Percentiles rank a stretch among this genome's conserved stretches.
Evolutionary conservation across 2,888 invertebrate genomes (phyloP).

Genomic region (Eupithecia subumbrata): DNA sequence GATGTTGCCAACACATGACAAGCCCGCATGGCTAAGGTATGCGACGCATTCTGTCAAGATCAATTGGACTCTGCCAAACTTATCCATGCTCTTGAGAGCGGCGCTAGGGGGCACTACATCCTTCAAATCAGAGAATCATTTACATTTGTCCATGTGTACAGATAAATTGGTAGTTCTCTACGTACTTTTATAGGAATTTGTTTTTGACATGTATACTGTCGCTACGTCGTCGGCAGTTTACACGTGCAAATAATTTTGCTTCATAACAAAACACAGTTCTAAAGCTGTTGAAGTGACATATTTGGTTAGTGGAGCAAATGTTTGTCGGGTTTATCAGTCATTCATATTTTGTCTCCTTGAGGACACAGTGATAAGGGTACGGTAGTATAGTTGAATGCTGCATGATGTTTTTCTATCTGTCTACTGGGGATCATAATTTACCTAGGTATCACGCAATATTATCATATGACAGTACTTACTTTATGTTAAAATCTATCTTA

Average conservation of each 20-base stretch:
- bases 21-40: constrained; percentile 61
- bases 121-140: not conserved
- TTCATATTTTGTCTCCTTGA: constrained; percentile 35
- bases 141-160: not conserved
- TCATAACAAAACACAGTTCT: constrained; percentile 29
- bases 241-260: constrained; percentile 39
- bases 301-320: constrained; percentile 38
- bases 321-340: constrained; percentile 39
- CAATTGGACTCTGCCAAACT: constrained; percentile 39
- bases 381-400: not conserved
- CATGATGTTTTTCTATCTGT: too few relatives aligned
- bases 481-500: too few relatives aligned
- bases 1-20: constrained; percentile 73
- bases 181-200: constrained; percentile 59
- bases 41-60: constrained; percentile 64
- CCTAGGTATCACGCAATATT: not conserved
- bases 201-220: constrained; percentile 47
- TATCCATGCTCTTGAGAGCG: not conserved
- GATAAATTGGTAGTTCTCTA: constrained; percentile 28
- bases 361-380: constrained; percentile 34
- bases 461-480: not conserved
- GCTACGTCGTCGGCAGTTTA: constrained; percentile 13
- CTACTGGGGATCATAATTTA: too few relatives aligned
- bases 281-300: constrained; percentile 31
- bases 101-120: not conserved